Conservation (phyloP, 2,888 invertebrate genomes). For the Pollenia griseotomentosa region DNA sequence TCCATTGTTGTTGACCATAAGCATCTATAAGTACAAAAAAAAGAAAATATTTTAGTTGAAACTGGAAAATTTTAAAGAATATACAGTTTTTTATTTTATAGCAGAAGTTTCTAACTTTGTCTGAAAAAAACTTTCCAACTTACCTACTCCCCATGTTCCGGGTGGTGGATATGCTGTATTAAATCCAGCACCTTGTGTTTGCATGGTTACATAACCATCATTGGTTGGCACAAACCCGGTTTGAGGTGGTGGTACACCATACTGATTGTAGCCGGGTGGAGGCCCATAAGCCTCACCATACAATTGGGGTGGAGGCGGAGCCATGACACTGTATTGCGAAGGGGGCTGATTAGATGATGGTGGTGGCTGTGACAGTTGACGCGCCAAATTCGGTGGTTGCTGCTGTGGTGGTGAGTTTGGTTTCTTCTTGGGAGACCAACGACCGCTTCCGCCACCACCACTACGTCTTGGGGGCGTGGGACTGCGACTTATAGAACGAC, state of each 20-base stretch:
- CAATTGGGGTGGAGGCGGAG: conserved; percentile 78
- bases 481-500: conserved; percentile 79
- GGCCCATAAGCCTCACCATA: conserved; percentile 79
- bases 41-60: not conserved
- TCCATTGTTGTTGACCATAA: conserved; percentile 80
- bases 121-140: conserved; percentile 25
- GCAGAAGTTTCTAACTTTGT: not conserved
- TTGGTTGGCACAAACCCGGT: conserved; percentile 76
- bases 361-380: conserved; percentile 71
- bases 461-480: conserved; percentile 77
- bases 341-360: conserved; percentile 70
- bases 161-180: conserved; percentile 80
- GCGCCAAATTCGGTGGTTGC: conserved; percentile 75
- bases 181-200: conserved; percentile 78
- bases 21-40: conserved; percentile 64
- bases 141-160: conserved; percentile 80
- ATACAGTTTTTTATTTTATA: not conserved
- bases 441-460: conserved; percentile 77
- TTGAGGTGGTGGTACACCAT: conserved; percentile 78
- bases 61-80: not conserved
- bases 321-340: conserved; percentile 78
- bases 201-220: conserved; percentile 75
- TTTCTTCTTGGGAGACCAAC: conserved; percentile 82
- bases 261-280: conserved; percentile 77
- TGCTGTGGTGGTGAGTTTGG: conserved; percentile 76